These are phyloP conservation scores for Ophiodon elongatus DNA, from an alignment of 2,113 vertebrate species.

Conservation along the genomic window DNA sequence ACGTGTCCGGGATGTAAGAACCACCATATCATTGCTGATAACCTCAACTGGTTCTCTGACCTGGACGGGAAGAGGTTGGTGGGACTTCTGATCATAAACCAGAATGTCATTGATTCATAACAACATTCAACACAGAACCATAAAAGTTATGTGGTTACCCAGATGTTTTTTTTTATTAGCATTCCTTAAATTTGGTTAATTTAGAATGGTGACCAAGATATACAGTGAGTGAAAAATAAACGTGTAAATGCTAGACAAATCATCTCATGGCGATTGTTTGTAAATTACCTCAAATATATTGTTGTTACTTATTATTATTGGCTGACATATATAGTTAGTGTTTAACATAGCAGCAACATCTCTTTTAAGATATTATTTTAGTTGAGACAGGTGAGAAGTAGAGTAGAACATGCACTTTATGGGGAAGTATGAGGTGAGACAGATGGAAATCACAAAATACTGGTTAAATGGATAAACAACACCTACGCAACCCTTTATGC, in stretches of 20 bases:
- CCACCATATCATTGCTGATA: constrained; percentile 95
- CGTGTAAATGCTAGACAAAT: background rate
- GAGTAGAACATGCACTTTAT: background rate
- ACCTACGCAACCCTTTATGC: background rate
- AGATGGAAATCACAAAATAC: background rate
- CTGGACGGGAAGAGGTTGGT: constrained; percentile 92
- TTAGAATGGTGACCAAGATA: background rate
- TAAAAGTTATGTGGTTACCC: background rate
- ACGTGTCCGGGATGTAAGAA: constrained; percentile 91
- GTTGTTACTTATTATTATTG: background rate
- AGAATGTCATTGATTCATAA: background rate
- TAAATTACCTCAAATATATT: background rate
- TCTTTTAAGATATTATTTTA: background rate
- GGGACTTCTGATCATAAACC: background rate
- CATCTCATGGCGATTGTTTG: background rate
- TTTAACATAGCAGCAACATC: background rate
- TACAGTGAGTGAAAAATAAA: background rate
- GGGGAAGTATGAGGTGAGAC: background rate
- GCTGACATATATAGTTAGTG: background rate
- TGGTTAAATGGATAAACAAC: background rate
- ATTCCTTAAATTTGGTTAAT: no score
- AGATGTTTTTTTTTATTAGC: background rate
- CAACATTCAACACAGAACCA: background rate
- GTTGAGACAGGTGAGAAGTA: background rate
- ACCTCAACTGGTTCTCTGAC: constrained; percentile 95